Evolutionary conservation across 2,888 invertebrate species (phyloP).

Genomic region (Amphipoea lucens): DNA sequence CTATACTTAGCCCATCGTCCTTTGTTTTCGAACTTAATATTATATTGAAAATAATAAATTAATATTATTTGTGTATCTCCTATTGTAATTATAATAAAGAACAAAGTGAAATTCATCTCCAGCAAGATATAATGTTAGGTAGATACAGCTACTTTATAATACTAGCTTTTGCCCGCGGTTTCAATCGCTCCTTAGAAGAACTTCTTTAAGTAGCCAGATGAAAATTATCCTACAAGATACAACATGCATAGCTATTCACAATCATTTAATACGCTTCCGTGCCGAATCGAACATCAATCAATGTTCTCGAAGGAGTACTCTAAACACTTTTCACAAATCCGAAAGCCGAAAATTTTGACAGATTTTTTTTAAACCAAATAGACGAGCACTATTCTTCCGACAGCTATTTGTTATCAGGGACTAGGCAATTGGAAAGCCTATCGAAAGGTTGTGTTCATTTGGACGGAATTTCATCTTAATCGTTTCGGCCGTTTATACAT

Average conservation of each 20-base stretch:
- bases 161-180: neutral
- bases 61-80: neutral
- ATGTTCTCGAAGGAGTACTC: neutral
- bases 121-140: neutral
- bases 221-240: neutral
- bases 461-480: no score
- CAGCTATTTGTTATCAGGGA: neutral
- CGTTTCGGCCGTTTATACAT: no score
- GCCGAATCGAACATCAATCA: neutral
- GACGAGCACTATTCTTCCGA: neutral
- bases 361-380: no score
- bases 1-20: no score
- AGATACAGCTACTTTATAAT: neutral
- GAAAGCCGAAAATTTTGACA: neutral
- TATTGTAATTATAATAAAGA: slow-evolving; percentile 3
- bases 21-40: neutral
- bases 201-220: no score
- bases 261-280: no score
- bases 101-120: slow-evolving; percentile 2
- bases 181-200: neutral
- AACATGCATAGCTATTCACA: no score
- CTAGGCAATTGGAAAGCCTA: neutral
- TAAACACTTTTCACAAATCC: neutral
- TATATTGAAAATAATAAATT: slow-evolving; percentile 17
- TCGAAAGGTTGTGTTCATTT: neutral